Conservation (phyloP, 2,113 vertebrate genomes). For the Dolichotis patagonum region DNA sequence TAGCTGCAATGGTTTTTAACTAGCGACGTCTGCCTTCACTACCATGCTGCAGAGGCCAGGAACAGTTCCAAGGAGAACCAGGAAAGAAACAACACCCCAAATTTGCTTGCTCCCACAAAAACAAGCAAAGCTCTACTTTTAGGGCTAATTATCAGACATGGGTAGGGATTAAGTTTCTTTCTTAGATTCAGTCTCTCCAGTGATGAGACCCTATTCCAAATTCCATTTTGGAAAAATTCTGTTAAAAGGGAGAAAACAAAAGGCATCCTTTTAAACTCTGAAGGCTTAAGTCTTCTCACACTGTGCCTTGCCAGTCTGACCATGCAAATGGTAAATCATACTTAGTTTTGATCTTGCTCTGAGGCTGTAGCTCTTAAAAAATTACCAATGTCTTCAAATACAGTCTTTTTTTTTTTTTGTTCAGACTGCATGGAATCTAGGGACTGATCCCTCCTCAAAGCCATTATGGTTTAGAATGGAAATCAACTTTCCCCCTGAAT, state of each 20-base stretch:
- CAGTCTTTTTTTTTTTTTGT: not conserved
- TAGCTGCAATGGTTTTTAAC: not conserved
- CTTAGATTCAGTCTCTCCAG: not conserved
- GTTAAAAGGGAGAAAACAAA: not conserved
- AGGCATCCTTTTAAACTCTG: not conserved
- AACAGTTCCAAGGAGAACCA: constrained; percentile 3
- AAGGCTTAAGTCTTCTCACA: not conserved
- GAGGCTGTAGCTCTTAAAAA: not conserved
- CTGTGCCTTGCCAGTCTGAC: not conserved
- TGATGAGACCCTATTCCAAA: not conserved
- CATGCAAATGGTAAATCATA: not conserved
- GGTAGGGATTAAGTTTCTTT: not conserved
- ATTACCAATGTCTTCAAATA: not conserved
- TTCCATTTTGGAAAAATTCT: not conserved
- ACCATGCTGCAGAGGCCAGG: not conserved
- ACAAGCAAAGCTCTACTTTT: constrained; percentile 6
- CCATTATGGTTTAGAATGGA: not conserved
- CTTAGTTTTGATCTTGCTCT: not conserved
- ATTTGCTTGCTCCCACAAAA: not conserved
- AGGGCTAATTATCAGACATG: not conserved
- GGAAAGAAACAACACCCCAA: not conserved
- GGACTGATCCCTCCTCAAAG: not conserved
- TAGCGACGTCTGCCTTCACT: not conserved
- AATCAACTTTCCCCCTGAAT: not conserved
- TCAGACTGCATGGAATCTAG: not conserved